phyloP scores from a whole-genome alignment of 64 coral and sea anemone species.

The Pachyseris speciosa region DNA sequence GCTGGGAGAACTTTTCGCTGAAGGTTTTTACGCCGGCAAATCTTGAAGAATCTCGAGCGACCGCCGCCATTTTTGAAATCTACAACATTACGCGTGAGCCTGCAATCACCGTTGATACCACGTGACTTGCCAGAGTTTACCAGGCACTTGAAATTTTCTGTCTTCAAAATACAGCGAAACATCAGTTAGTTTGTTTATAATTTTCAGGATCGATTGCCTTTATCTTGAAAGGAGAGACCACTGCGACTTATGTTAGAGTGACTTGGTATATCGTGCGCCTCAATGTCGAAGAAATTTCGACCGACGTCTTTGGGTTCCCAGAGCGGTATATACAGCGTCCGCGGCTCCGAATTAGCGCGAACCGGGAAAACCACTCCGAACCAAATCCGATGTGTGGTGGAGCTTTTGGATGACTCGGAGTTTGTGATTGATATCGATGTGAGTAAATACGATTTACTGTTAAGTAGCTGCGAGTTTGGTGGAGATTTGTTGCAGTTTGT shows the following conservation, averaged over 20 bases:
- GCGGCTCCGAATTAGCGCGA: slow-evolving; percentile 86
- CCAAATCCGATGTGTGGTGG: slow-evolving; percentile 90
- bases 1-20: slow-evolving; percentile 94
- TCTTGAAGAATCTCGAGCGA: slow-evolving; percentile 53
- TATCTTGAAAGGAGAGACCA: not conserved
- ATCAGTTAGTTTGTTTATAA: slow-evolving; percentile 7
- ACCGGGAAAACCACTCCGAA: slow-evolving; percentile 86
- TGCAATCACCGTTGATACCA: slow-evolving; percentile 51
- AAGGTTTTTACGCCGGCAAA: slow-evolving; percentile 95
- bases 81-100: slow-evolving; percentile 25
- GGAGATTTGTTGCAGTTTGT: not conserved
- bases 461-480: not conserved
- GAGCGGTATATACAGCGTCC: slow-evolving; percentile 94
- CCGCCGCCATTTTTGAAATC: slow-evolving; percentile 83
- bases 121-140: slow-evolving; percentile 40
- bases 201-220: slow-evolving; percentile 1
- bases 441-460: slow-evolving; percentile 60
- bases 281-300: slow-evolving; percentile 92
- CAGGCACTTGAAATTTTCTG: not conserved
- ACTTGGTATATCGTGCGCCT: not conserved
- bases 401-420: slow-evolving; percentile 90
- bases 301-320: slow-evolving; percentile 72
- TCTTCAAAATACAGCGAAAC: slow-evolving; percentile 12
- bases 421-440: slow-evolving; percentile 96
- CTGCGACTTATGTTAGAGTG: slow-evolving; percentile 9